Base-by-base conservation (phyloP, 2,113 vertebrate genomes). In the Perca flavescens region DNA sequence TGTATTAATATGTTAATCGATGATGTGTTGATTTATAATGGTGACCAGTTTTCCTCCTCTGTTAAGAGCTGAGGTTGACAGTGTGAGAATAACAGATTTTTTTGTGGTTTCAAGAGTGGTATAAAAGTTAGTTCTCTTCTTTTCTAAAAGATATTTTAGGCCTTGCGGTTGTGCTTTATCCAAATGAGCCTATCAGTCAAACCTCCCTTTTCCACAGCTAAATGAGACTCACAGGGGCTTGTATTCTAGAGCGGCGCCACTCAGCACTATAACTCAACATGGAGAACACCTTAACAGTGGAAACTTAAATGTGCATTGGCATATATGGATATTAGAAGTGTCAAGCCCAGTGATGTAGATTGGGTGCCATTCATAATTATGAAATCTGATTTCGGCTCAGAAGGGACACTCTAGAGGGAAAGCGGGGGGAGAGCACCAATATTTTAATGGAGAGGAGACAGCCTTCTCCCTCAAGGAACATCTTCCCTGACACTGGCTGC, bases 391-490 rank as follows among this genome's bases (percentile, higher is more conserved):
- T 92, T 92, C 64, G 77, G 88, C 82, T 88, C 84, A 89, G 85
- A 89, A 84, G 77, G 74, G 84, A 89, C 43, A 66, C 87, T 87
- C 74, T 62, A 34, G 81, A 80, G 89, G 79, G 78, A 84, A 88
- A 83, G 88, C 58, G 86, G 88, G 88, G 76, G 84, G 83, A 92
- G 83, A 73, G 80, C 70, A 91, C 89, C 93, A 72, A 94, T 94
- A 95, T 95, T 94, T 95, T 95, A 95, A 94, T 86, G 85, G 86
- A 79, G 85, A 85, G 22, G 84, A 95, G 94, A 94, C 92, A 94
- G 93, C 79, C 90, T 91, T 93, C 88, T 95, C 94, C 95, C 95
- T 88, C 91, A 95, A 95, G 94, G 94, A 95, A 95, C 94, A 95
- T 94, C 92, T 86, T 76, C 93, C 83, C 90, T 93, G 94, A 95